A percentile compares a stretch with the other conserved stretches of the same genome.
Conservation (phyloP, 2,888 invertebrate species). For the Taphrorychus bicolor region DNA sequence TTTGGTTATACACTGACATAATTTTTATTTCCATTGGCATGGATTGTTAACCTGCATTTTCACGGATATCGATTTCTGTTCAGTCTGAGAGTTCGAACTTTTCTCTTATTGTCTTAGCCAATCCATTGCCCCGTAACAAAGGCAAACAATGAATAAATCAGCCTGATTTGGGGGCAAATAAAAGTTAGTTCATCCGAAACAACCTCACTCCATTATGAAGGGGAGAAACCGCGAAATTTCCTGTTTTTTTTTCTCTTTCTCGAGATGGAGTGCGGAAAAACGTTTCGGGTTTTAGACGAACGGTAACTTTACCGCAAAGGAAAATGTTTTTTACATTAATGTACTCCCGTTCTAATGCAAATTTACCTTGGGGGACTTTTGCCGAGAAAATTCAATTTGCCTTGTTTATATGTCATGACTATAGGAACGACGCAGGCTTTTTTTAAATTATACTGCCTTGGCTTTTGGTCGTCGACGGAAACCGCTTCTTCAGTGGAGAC, state of each 20-base stretch:
- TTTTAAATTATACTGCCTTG: slow-evolving; percentile 3
- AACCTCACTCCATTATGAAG: slow-evolving; percentile 11
- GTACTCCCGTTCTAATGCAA: slow-evolving; percentile 15
- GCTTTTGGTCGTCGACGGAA: background rate
- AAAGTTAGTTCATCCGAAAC: slow-evolving; percentile 25
- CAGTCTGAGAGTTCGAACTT: background rate
- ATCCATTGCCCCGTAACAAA: background rate
- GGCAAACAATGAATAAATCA: slow-evolving; percentile 21
- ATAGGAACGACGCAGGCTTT: background rate
- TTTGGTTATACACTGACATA: too few species aligned
- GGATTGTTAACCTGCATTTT: too few species aligned
- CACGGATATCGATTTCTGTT: too few species aligned
- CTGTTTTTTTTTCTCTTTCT: background rate
- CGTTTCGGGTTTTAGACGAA: slow-evolving; percentile 1
- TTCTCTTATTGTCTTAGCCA: background rate
- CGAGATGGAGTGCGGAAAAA: slow-evolving; percentile 4
- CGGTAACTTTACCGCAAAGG: slow-evolving; percentile 3
- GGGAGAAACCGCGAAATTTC: slow-evolving; percentile 3
- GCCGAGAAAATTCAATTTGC: slow-evolving; percentile 6
- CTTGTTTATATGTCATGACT: slow-evolving; percentile 2
- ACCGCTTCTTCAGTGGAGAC: too few species aligned
- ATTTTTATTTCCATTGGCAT: too few species aligned
- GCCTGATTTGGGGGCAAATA: slow-evolving; percentile 17
- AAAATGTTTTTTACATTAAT: slow-evolving; percentile 13
- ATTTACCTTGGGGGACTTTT: slow-evolving; percentile 10